Percentiles rank a stretch among this genome's conserved stretches.
phyloP scores from a whole-genome alignment of 2,888 invertebrate species.

The Mesorhabditis spiculigera region DNA sequence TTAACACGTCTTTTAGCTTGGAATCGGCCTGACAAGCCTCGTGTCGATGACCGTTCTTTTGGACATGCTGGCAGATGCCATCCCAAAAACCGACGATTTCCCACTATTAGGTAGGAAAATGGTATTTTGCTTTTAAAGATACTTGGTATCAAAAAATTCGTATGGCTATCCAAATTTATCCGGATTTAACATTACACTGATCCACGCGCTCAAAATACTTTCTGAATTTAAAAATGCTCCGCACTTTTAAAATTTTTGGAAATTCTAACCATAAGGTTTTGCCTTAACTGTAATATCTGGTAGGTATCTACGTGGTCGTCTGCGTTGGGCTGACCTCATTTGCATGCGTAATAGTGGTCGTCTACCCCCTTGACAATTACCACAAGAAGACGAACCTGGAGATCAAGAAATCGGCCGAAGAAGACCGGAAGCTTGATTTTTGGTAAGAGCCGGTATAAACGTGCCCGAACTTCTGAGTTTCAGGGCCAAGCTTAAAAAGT shows the following conservation, averaged over 20 bases:
- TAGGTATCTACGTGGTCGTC: background rate
- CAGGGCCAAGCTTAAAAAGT: background rate
- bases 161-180: no score
- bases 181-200: no score
- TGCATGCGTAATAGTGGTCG: background rate
- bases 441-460: no score
- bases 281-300: no score
- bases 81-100: background rate
- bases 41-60: background rate
- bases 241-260: no score
- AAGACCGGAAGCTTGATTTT: no score
- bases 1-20: background rate
- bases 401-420: no score
- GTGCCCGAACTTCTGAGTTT: background rate
- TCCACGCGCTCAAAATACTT: no score
- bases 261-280: no score
- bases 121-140: no score
- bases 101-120: background rate
- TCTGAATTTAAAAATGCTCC: no score
- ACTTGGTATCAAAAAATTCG: no score
- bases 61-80: conserved; percentile 3
- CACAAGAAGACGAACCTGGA: background rate
- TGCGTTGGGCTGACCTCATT: background rate
- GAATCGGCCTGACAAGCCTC: background rate
- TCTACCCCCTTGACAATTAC: background rate